These are phyloP conservation scores for Phasia obesa DNA, from an alignment of 2,888 invertebrate genomes.

Conservation along the genomic window DNA sequence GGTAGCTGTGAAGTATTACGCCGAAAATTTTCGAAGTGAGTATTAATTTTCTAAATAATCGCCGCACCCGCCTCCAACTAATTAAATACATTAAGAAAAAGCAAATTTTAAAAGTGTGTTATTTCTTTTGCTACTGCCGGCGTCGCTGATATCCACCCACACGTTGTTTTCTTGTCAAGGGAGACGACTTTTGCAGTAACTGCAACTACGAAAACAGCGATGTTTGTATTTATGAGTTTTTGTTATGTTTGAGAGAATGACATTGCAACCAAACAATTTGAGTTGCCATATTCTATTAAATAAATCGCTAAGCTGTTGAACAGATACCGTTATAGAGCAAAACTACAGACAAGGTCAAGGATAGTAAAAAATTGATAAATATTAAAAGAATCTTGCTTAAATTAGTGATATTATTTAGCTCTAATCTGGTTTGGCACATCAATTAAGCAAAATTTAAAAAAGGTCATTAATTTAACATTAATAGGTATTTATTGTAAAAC, in stretches of 20 bases:
- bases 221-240: conserved; percentile 42
- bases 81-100: conserved; percentile 49
- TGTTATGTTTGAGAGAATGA: conserved; percentile 73
- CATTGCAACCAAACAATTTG: conserved; percentile 57
- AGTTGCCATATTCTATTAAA: conserved; percentile 44
- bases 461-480: too few species aligned
- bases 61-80: conserved; percentile 61
- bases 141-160: conserved; percentile 68
- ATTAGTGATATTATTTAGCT: too few species aligned
- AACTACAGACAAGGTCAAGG: conserved; percentile 25
- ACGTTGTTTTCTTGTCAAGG: conserved; percentile 65
- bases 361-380: not conserved
- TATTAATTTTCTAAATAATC: conserved; percentile 60
- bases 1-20: conserved; percentile 66
- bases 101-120: conserved; percentile 56
- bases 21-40: conserved; percentile 59
- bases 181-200: conserved; percentile 65
- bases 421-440: too few species aligned
- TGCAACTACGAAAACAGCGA: conserved; percentile 46
- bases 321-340: not conserved
- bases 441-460: too few species aligned
- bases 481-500: too few species aligned
- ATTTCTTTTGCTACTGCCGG: conserved; percentile 59
- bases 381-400: too few species aligned
- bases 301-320: conserved; percentile 27